Percentiles rank a stretch among this genome's conserved stretches.
phyloP scores from a whole-genome alignment of 2,113 vertebrate species.

The Semnornis frantzii region DNA sequence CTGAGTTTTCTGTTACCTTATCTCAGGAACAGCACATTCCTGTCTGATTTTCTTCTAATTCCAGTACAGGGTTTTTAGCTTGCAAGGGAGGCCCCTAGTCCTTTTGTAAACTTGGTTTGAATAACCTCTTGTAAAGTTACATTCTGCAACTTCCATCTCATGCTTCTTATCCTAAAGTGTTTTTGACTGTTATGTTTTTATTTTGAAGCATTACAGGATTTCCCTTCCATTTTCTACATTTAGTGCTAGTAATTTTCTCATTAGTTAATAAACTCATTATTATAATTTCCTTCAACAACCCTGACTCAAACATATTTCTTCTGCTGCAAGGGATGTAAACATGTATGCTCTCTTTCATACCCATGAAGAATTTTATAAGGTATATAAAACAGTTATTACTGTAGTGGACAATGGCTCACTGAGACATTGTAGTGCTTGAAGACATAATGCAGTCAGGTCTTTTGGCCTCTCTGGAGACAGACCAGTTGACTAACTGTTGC shows the following conservation, averaged over 20 bases:
- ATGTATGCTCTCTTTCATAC: neutral
- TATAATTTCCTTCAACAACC: neutral
- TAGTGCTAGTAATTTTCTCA: neutral
- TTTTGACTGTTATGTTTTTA: neutral
- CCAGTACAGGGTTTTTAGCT: neutral
- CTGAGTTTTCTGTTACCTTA: constrained; percentile 33
- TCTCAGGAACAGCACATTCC: constrained; percentile 23
- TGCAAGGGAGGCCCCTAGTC: neutral
- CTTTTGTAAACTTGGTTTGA: constrained; percentile 4
- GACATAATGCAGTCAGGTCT: neutral
- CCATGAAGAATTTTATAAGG: neutral
- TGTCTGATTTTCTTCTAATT: constrained; percentile 28
- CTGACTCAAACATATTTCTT: neutral
- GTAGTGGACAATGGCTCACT: neutral
- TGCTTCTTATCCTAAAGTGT: neutral
- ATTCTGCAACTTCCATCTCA: neutral
- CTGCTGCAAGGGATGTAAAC: neutral
- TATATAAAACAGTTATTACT: neutral
- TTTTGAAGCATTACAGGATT: neutral
- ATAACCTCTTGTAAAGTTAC: constrained; percentile 6
- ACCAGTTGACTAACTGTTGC: neutral
- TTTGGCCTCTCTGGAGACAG: neutral
- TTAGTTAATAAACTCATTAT: neutral
- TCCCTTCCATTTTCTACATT: neutral
- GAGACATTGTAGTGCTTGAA: neutral